Conservation (phyloP, 1,140 invertebrate species). For the Drosophila mayri region DNA sequence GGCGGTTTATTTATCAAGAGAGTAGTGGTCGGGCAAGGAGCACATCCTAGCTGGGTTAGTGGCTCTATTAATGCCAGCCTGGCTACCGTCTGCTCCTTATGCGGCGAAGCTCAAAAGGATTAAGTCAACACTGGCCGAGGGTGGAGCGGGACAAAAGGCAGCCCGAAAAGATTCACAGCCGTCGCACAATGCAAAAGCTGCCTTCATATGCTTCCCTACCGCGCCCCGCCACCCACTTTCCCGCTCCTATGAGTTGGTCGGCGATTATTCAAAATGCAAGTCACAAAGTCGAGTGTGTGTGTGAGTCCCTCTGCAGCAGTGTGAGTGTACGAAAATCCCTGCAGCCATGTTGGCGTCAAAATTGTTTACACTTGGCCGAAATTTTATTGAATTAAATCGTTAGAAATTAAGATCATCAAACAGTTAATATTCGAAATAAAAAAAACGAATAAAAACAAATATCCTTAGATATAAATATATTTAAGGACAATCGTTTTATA, state of each 20-base stretch:
- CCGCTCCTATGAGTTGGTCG: conserved; percentile 26
- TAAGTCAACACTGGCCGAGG: conserved; percentile 55
- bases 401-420: background rate
- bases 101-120: conserved; percentile 84
- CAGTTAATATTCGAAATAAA: background rate
- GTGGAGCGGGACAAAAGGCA: conserved; percentile 44
- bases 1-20: conserved; percentile 67
- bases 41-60: conserved; percentile 12
- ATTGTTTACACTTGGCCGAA: conserved; percentile 30
- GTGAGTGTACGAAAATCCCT: conserved; percentile 63
- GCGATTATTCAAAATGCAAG: conserved; percentile 81
- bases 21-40: background rate
- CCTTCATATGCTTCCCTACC: conserved; percentile 32
- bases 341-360: conserved; percentile 78
- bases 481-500: too few relatives aligned
- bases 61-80: conserved; percentile 61
- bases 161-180: conserved; percentile 72
- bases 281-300: conserved; percentile 53
- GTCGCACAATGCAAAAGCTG: conserved; percentile 73
- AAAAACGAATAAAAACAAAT: too few relatives aligned
- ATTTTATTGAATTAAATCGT: background rate
- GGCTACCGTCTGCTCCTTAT: conserved; percentile 48
- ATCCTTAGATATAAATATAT: too few relatives aligned
- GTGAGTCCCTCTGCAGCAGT: conserved; percentile 28
- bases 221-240: background rate